Percentiles rank a stretch among this genome's conserved stretches.
Conservation (phyloP, 2,888 invertebrate species). For the Nymphalis c-album region DNA sequence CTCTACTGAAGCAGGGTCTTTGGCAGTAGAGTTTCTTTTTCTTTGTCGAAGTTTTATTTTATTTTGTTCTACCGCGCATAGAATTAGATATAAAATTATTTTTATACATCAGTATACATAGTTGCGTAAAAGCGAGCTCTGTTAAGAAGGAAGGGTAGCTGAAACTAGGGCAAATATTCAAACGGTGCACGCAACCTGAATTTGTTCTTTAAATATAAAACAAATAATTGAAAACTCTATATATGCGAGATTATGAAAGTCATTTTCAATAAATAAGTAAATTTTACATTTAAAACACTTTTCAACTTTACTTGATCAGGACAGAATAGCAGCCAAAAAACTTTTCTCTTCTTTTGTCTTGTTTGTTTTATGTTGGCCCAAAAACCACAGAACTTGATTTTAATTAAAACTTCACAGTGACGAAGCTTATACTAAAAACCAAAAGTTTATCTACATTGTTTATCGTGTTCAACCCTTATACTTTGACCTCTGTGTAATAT, state of each 20-base stretch:
- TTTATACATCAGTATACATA: neutral
- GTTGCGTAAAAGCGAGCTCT: neutral
- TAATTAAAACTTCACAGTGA: conserved; percentile 12
- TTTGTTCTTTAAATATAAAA: too few species aligned
- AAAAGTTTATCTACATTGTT: conserved; percentile 2
- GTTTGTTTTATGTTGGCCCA: conserved; percentile 9
- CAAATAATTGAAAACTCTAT: neutral
- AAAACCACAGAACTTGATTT: conserved; percentile 9
- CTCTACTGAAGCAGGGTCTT: too few species aligned
- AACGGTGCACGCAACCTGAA: too few species aligned
- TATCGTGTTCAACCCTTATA: conserved; percentile 3
- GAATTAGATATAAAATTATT: neutral
- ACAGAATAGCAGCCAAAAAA: conserved; percentile 4
- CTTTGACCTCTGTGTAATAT: neutral
- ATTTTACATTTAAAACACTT: neutral
- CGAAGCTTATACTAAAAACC: conserved; percentile 10
- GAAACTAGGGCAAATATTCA: too few species aligned
- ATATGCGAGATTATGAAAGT: neutral
- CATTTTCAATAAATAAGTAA: neutral
- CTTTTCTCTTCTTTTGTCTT: conserved; percentile 4
- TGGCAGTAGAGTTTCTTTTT: too few species aligned
- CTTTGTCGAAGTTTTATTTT: conserved; percentile 11
- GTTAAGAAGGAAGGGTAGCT: too few species aligned
- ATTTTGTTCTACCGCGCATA: neutral
- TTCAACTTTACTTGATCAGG: neutral